Conservation (phyloP, 2,797 vertebrate genomes). For the Myripristis jacobus region DNA sequence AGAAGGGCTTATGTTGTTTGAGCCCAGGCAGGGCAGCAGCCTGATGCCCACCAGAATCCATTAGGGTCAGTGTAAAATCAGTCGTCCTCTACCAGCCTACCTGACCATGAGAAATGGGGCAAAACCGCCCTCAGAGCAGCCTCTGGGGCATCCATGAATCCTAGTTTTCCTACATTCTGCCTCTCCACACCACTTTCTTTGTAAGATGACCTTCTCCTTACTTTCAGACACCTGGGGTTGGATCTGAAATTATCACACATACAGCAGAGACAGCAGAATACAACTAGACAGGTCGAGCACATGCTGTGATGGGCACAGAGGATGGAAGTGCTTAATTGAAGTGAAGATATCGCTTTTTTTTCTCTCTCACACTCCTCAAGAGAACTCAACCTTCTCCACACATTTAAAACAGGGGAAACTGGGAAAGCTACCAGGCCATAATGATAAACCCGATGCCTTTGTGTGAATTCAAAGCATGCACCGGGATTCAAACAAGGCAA, state of each 20-base stretch:
- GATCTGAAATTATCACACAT: constrained; percentile 27
- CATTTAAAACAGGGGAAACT: constrained; percentile 1
- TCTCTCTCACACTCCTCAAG: constrained; percentile 1
- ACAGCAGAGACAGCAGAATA: neutral
- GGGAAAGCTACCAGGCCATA: constrained; percentile 37
- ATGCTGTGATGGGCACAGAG: constrained; percentile 16
- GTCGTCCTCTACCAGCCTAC: constrained; percentile 56
- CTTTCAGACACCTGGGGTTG: neutral
- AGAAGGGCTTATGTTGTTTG: constrained; percentile 56
- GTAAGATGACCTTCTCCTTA: constrained; percentile 23
- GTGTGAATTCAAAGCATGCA: constrained; percentile 61
- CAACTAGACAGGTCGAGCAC: neutral
- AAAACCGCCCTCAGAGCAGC: constrained; percentile 55
- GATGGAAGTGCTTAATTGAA: constrained; percentile 5
- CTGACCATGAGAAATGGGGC: constrained; percentile 64
- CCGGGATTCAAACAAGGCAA: constrained; percentile 60
- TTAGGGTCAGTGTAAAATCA: constrained; percentile 64
- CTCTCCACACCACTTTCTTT: constrained; percentile 6
- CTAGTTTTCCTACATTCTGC: constrained; percentile 39
- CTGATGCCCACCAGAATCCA: constrained; percentile 64
- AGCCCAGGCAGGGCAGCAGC: constrained; percentile 34
- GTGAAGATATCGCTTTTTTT: neutral
- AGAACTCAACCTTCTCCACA: neutral
- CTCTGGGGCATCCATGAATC: constrained; percentile 44
- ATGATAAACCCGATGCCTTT: constrained; percentile 58